Evolutionary conservation across 2,888 invertebrate genomes (phyloP), one percentile per base, ranked within the genome.

Genomic region (Sinelater perroti): DNA sequence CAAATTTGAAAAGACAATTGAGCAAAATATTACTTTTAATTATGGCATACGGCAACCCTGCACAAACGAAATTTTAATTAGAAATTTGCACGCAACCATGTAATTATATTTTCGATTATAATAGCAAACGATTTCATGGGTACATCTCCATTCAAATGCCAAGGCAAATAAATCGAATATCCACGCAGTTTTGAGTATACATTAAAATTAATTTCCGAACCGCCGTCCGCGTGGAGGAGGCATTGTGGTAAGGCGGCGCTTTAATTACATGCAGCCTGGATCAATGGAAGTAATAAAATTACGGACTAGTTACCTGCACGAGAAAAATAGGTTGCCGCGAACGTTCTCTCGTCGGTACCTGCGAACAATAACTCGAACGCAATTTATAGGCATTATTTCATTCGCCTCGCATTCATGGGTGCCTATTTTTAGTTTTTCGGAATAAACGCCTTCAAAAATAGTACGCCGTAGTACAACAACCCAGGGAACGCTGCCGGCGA

Each of bases 401-500:
- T 50, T 38, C 50, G 38, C 30, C 28, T 38, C 8, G 11, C 38
- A 50, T 38, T 36, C 50, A 50, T 33, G 24, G 36, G 38, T 49
- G 14, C 16, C 8, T 49, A 36, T 50, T 50, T 50, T 50, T 50
- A 35, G 35, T 21, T 36, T 38, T 50, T 36, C 1, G 28, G 17
- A 36, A 10, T 36, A 24, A 13, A 16, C 38, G 28, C 28, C 28
- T 50, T 26, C 33, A 52, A 40, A 52, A 52, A 52, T 52, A 52
- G 42, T 31, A 35, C 40, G 50, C 31, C 33, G 21, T 51, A 30
- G 52, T 52, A 40, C 52, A 52, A 42, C 52, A 40, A 52, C 52
- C 52, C 24, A 52, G 14, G 16, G 30, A 47, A 16, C 35, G 20
- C 13, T 24, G 33, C 20, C 14, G 31, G 38, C 18, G 17, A 21